These are phyloP conservation scores for Chymomyza costata DNA, from an alignment of 1,140 invertebrate genomes.

Conservation along the genomic window DNA sequence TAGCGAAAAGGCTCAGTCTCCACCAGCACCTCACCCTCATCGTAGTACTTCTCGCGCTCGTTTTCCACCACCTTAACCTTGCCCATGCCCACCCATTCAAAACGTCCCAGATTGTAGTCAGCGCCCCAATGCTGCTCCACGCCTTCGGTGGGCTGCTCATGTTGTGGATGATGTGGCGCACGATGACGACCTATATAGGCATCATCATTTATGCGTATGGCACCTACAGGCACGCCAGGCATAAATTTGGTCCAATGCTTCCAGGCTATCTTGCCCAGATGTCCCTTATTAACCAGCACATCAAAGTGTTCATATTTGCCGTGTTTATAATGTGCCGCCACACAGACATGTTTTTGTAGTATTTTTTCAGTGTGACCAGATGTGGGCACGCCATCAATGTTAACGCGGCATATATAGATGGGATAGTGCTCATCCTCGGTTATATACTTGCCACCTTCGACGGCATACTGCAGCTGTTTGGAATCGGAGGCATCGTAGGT, in stretches of 20 bases:
- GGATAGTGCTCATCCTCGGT: slow-evolving; percentile 75
- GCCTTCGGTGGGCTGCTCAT: slow-evolving; percentile 35
- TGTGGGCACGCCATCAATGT: slow-evolving; percentile 82
- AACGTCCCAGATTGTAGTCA: slow-evolving; percentile 79
- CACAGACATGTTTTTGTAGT: slow-evolving; percentile 78
- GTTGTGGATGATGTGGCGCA: slow-evolving; percentile 62
- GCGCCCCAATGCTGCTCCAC: slow-evolving; percentile 63
- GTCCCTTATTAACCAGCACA: slow-evolving; percentile 85
- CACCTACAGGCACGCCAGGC: slow-evolving; percentile 78
- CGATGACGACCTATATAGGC: slow-evolving; percentile 77
- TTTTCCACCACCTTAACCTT: slow-evolving; percentile 80
- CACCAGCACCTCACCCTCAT: slow-evolving; percentile 84
- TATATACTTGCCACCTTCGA: slow-evolving; percentile 78
- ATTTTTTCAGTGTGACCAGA: slow-evolving; percentile 80
- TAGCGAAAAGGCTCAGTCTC: slow-evolving; percentile 87
- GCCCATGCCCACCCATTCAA: slow-evolving; percentile 81
- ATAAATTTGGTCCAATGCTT: slow-evolving; percentile 82
- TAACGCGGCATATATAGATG: slow-evolving; percentile 84
- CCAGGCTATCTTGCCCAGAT: slow-evolving; percentile 85
- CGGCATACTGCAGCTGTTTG: slow-evolving; percentile 76
- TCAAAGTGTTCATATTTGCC: slow-evolving; percentile 82
- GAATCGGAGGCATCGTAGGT: slow-evolving; percentile 75
- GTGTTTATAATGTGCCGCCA: slow-evolving; percentile 79
- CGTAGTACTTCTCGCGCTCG: slow-evolving; percentile 78
- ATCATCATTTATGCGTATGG: slow-evolving; percentile 78